These are phyloP conservation scores for Phaonia tiefii DNA, from an alignment of 2,888 invertebrate genomes.

Conservation along the genomic window DNA sequence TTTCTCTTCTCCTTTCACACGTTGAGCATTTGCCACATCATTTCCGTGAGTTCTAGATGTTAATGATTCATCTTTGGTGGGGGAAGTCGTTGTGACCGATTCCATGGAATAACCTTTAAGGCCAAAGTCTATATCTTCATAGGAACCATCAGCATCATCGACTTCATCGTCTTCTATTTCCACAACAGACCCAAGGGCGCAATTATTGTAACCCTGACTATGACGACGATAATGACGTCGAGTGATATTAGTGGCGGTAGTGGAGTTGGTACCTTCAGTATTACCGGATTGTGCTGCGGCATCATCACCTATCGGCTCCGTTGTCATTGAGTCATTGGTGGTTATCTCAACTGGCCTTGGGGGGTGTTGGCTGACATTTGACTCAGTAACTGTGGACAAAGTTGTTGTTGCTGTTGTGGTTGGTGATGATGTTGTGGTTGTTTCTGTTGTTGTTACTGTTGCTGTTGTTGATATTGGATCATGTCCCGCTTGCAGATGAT, in stretches of 20 bases:
- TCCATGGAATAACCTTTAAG: conserved; percentile 37
- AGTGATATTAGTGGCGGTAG: background rate
- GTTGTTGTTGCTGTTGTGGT: too few relatives aligned
- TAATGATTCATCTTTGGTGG: conserved; percentile 22
- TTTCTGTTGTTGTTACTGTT: background rate
- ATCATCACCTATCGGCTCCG: conserved; percentile 30
- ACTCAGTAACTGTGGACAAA: conserved; percentile 33
- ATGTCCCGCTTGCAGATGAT: conserved; percentile 40
- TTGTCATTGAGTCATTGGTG: conserved; percentile 25
- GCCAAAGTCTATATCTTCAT: conserved; percentile 70
- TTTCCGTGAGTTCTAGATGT: conserved; percentile 34
- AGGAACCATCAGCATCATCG: conserved; percentile 62
- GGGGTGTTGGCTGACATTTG: conserved; percentile 49
- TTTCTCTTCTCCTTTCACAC: conserved; percentile 31
- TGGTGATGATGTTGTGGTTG: conserved; percentile 51
- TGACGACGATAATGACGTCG: conserved; percentile 2
- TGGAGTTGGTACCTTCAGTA: background rate
- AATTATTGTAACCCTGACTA: background rate
- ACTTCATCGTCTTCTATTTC: conserved; percentile 36
- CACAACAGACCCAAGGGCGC: conserved; percentile 40
- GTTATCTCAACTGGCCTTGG: conserved; percentile 40
- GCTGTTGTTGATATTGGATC: conserved; percentile 55
- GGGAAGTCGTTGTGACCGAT: background rate
- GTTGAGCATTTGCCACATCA: conserved; percentile 19
- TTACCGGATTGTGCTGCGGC: background rate